These are phyloP conservation scores for Fregata magnificens DNA, from an alignment of 2,113 vertebrate genomes.

Conservation along the genomic window DNA sequence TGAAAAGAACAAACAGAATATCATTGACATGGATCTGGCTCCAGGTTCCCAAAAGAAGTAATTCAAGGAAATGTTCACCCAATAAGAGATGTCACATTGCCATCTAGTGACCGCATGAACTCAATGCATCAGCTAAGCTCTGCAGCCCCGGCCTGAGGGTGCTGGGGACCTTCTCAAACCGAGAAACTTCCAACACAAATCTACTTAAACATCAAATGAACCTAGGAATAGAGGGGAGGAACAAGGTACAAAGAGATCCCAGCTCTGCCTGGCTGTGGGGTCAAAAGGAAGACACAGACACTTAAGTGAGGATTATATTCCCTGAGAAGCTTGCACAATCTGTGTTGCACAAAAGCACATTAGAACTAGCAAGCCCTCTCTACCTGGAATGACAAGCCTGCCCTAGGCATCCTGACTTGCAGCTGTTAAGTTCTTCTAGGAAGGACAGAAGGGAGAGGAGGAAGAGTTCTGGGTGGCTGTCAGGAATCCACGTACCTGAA, in stretches of 20 bases:
- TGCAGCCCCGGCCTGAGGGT: too few species aligned
- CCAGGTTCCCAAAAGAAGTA: neutral
- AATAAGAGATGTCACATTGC: slow-evolving; percentile 33
- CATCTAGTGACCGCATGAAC: slow-evolving; percentile 1
- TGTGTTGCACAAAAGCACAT: neutral
- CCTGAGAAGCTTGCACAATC: neutral
- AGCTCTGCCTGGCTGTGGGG: neutral
- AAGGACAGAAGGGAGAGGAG: neutral
- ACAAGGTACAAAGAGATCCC: neutral
- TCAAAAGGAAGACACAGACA: neutral
- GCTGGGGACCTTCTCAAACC: neutral
- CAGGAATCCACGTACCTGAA: neutral
- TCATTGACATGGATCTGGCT: neutral
- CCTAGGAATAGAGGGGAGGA: neutral
- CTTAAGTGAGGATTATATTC: neutral
- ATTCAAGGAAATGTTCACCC: neutral
- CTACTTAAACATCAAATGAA: neutral
- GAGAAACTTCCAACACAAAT: neutral
- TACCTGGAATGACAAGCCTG: neutral
- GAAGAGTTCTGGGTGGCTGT: neutral
- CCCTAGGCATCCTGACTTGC: neutral
- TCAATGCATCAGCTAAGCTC: neutral
- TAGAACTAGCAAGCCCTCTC: neutral
- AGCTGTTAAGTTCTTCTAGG: neutral
- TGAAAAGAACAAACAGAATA: neutral